These are phyloP conservation scores for Cantharis nigra DNA, from an alignment of 2,888 invertebrate species.

Conservation along the genomic window DNA sequence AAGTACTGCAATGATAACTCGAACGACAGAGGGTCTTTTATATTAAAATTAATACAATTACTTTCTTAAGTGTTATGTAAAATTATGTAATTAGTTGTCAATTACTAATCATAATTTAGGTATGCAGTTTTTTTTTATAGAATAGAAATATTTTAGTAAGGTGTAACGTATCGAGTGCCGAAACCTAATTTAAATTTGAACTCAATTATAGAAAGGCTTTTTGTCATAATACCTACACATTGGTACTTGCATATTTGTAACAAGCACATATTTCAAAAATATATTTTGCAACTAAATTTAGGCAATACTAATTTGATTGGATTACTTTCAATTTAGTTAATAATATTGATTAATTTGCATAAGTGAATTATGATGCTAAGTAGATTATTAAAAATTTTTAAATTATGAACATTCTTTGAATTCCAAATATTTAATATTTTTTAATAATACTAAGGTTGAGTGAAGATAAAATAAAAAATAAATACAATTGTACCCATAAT, in stretches of 20 bases:
- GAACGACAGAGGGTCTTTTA: neutral
- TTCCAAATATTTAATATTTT: too few relatives aligned
- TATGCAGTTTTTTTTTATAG: neutral
- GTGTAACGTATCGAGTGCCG: neutral
- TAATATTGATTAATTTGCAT: neutral
- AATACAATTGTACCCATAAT: too few relatives aligned
- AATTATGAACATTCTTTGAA: too few relatives aligned
- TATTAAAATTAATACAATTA: slow-evolving; percentile 1
- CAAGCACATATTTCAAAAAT: neutral
- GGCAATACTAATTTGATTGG: neutral
- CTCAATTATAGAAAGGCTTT: neutral
- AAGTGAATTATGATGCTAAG: neutral
- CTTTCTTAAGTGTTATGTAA: neutral
- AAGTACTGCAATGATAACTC: neutral
- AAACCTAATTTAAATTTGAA: neutral
- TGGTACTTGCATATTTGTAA: neutral
- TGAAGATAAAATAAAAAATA: too few relatives aligned
- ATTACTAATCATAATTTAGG: neutral
- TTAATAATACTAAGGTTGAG: too few relatives aligned
- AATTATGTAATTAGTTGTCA: neutral
- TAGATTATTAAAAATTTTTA: neutral
- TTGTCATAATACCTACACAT: neutral
- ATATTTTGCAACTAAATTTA: neutral
- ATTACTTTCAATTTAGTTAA: neutral
- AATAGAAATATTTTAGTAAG: neutral